Percentiles rank a stretch among this genome's conserved stretches.
Conservation (phyloP, 2,888 invertebrate genomes). For the Spodoptera exigua region DNA sequence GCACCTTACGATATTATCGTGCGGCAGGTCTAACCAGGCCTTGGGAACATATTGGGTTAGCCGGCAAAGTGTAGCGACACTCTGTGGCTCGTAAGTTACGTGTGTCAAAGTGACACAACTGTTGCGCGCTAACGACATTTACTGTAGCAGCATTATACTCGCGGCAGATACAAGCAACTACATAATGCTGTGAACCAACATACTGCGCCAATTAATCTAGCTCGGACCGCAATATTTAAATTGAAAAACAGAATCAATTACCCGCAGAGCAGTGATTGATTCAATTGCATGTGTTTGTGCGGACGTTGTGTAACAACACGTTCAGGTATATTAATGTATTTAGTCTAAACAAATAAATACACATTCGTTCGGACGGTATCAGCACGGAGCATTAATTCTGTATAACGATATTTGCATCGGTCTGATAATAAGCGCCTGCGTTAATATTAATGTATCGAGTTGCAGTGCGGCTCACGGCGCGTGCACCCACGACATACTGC, state of each 20-base stretch:
- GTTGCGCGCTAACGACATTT: no score
- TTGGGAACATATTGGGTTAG: background rate
- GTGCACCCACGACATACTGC: no score
- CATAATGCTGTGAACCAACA: no score
- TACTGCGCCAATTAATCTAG: no score
- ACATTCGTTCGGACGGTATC: conserved; percentile 32
- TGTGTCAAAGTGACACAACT: no score
- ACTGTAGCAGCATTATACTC: no score
- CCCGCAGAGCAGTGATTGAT: conserved; percentile 13
- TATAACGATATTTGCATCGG: conserved; percentile 47
- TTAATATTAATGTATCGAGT: conserved; percentile 52
- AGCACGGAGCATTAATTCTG: conserved; percentile 35
- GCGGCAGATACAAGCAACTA: no score
- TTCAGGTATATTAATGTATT: conserved; percentile 24
- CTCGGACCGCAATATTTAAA: background rate
- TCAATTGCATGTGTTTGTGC: conserved; percentile 8
- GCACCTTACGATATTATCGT: conserved; percentile 31
- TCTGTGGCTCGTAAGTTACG: background rate
- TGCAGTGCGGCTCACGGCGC: conserved; percentile 16
- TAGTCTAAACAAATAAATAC: conserved; percentile 37
- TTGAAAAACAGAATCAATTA: conserved; percentile 16
- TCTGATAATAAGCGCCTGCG: conserved; percentile 50
- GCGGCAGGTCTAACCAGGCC: conserved; percentile 4
- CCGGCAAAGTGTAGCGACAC: background rate
- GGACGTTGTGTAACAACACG: conserved; percentile 27